A percentile compares a stretch with the other conserved stretches of the same genome.
phyloP scores from a whole-genome alignment of 2,888 invertebrate genomes.

The Apomyelois bistriatella region DNA sequence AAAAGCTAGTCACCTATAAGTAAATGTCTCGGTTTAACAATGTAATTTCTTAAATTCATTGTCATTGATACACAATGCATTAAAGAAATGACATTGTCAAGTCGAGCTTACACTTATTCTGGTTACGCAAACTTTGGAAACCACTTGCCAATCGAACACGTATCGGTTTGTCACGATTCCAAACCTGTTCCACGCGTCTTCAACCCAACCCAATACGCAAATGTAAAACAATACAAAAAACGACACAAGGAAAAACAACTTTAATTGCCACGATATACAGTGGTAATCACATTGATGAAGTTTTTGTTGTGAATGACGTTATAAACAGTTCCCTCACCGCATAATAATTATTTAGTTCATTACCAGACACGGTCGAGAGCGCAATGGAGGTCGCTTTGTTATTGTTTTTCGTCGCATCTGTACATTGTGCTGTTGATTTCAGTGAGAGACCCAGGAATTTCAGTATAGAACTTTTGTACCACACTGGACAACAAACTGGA shows the following conservation, averaged over 20 bases:
- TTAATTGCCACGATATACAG: constrained; percentile 7
- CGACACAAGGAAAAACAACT: constrained; percentile 16
- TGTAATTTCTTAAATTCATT: no score
- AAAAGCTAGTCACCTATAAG: no score
- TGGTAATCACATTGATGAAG: constrained; percentile 15
- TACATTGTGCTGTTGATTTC: constrained; percentile 55
- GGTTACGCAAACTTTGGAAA: constrained; percentile 9
- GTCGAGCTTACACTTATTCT: no score
- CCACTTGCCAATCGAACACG: constrained; percentile 7
- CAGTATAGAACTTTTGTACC: constrained; percentile 63
- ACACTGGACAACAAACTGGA: constrained; percentile 53
- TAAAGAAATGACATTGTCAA: no score
- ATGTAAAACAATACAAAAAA: not conserved
- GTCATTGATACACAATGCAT: no score
- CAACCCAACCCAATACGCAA: not conserved
- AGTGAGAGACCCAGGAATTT: constrained; percentile 64
- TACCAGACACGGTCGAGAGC: constrained; percentile 38
- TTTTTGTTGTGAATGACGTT: constrained; percentile 18
- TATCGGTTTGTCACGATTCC: constrained; percentile 12
- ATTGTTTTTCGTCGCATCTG: constrained; percentile 42
- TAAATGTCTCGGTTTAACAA: no score
- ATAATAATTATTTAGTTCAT: constrained; percentile 50
- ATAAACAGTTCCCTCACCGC: constrained; percentile 49
- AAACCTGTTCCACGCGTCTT: constrained; percentile 11
- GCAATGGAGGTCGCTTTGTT: constrained; percentile 47